Base-by-base conservation (phyloP, 2,113 vertebrate genomes). In the Cranoglanis bouderius region DNA sequence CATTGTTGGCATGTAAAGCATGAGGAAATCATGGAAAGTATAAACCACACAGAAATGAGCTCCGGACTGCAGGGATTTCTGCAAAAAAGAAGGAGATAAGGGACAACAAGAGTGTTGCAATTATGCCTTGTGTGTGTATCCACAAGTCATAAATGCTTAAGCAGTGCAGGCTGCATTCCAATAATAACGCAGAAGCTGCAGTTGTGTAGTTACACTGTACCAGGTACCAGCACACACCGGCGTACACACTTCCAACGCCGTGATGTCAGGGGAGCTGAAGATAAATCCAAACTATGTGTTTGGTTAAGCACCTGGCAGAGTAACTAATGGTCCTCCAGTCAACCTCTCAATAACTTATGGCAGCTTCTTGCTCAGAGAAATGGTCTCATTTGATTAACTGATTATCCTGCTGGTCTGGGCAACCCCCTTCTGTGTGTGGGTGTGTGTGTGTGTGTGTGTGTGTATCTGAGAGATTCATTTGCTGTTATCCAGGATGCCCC, bases 221-320 rank as follows among this genome's bases (percentile, higher is more conserved):
- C 95, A 95, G 95, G 94, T 94, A 96, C 95, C 93, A 90, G 87
- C 88, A 86, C 87, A 61, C 75, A 93, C 92, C 90, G 10, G 9
- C 49, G 32, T 75, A 75, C 81, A 82, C 91, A 89, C 61, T 53
- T 91, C 82, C 90, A 92, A 85, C 82, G 67, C 83, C 82, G 78
- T 77, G 86, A 89, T 91, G 87, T 94, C 87, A 89, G 89, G 86
- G 89, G 90, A 75, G 78, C 84, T 85, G 86, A 87, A 89, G 88
- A 93, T 95, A 95, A 94, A 94, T 94, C 92, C 85, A 40, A 38
- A 85, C 78, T 90, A 89, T 88, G 90, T 85, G 90, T 91, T 70
- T 81, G 81, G 88, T 87, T 92, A 88, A 92, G 90, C 88, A 92
- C 88, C 91, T 93, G 89, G 85, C 90, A 88, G 87, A 61, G 88